Conservation (phyloP, 2,888 invertebrate genomes). For the Dicycla oo region DNA sequence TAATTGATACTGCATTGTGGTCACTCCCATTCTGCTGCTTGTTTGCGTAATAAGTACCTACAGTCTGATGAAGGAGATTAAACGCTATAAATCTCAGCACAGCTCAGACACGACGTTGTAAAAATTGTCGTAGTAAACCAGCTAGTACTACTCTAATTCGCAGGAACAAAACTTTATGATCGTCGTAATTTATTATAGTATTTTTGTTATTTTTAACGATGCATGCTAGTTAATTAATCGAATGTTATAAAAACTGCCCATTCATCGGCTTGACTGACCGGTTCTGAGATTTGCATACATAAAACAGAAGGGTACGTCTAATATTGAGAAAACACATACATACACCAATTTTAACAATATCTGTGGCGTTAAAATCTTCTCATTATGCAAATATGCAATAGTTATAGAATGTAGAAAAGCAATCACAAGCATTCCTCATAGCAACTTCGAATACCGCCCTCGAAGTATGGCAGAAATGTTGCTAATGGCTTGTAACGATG, state of each 20-base stretch:
- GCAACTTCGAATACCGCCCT: slow-evolving; percentile 70
- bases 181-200: slow-evolving; percentile 70
- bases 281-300: slow-evolving; percentile 66
- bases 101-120: slow-evolving; percentile 48
- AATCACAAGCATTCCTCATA: slow-evolving; percentile 65
- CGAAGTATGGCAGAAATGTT: slow-evolving; percentile 78
- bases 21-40: slow-evolving; percentile 74
- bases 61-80: slow-evolving; percentile 73
- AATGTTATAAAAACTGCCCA: slow-evolving; percentile 69
- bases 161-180: slow-evolving; percentile 69
- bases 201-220: slow-evolving; percentile 69
- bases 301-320: slow-evolving; percentile 53
- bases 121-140: slow-evolving; percentile 72
- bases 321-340: slow-evolving; percentile 55
- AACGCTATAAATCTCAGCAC: slow-evolving; percentile 68
- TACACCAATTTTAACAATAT: slow-evolving; percentile 60
- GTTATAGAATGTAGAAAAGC: slow-evolving; percentile 73
- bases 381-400: slow-evolving; percentile 74
- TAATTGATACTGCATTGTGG: slow-evolving; percentile 80
- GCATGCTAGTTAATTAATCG: slow-evolving; percentile 71
- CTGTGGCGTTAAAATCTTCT: slow-evolving; percentile 65
- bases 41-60: slow-evolving; percentile 72
- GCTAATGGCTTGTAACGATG: slow-evolving; percentile 80
- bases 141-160: slow-evolving; percentile 59
- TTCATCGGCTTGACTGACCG: slow-evolving; percentile 67